Evolutionary conservation across 1,140 invertebrate genomes (phyloP).

Genomic region (Pachypeltis micranthus): DNA sequence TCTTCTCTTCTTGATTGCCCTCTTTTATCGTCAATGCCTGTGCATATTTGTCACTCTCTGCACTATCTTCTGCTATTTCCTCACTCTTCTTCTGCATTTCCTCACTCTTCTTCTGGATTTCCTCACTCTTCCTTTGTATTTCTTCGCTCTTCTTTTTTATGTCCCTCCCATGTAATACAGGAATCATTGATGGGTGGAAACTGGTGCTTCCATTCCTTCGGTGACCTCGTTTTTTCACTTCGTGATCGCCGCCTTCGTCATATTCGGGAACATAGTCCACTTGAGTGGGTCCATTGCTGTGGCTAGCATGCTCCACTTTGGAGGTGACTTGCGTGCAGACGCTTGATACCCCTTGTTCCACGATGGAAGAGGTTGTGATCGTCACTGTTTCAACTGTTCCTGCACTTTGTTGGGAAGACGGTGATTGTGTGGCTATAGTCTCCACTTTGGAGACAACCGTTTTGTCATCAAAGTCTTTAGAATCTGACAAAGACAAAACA

Average conservation of each 20-base stretch:
- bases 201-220: conserved; percentile 42
- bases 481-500: conserved; percentile 28
- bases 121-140: conserved; percentile 12
- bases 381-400: conserved; percentile 38
- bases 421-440: conserved; percentile 30
- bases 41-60: conserved; percentile 34
- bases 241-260: conserved; percentile 34
- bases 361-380: conserved; percentile 40
- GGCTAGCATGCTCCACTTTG: conserved; percentile 28
- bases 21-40: conserved; percentile 36
- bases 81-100: conserved; percentile 26
- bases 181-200: conserved; percentile 31
- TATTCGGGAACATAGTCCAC: conserved; percentile 40
- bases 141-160: conserved; percentile 15
- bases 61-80: conserved; percentile 26
- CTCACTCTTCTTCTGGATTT: conserved; percentile 26
- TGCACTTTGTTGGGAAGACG: conserved; percentile 21
- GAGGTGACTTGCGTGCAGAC: conserved; percentile 45
- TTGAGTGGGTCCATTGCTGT: conserved; percentile 44
- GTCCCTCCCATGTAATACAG: conserved; percentile 20
- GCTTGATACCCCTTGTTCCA: conserved; percentile 37
- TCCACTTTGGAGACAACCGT: conserved; percentile 25
- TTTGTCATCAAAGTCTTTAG: conserved; percentile 28
- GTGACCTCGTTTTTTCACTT: conserved; percentile 38
- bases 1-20: conserved; percentile 34